Conservation (phyloP, 2,797 vertebrate genomes). For the Gymnodraco acuticeps region DNA sequence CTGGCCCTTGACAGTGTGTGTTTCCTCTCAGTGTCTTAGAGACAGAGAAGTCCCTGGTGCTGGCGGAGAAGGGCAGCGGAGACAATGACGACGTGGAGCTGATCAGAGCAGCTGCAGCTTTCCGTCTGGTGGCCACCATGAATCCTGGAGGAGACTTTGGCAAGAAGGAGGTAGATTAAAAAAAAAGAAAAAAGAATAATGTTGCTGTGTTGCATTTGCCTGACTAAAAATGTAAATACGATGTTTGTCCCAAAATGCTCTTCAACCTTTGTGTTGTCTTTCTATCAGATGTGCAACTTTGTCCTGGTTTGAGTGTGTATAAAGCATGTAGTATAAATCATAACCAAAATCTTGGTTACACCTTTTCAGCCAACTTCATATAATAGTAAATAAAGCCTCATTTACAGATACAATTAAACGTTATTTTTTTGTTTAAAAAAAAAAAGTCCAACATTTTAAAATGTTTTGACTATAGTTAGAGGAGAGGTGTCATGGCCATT, state of each 20-base stretch:
- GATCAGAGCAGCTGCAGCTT: constrained; percentile 88
- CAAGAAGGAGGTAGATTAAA: constrained; percentile 97
- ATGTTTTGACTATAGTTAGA: no score
- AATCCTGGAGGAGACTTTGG: constrained; percentile 99
- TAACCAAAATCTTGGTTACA: no score
- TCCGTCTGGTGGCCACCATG: constrained; percentile 96
- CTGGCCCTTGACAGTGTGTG: neutral
- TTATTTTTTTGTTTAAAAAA: no score
- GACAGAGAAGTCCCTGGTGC: constrained; percentile 91
- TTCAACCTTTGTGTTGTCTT: neutral
- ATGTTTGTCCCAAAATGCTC: neutral
- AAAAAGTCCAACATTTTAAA: no score
- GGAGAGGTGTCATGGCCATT: no score
- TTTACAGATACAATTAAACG: no score
- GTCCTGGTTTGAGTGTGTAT: no score
- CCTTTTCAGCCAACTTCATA: no score
- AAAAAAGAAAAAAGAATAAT: neutral
- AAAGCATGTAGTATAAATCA: no score
- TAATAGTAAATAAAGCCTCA: no score
- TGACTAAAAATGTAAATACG: neutral
- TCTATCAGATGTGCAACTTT: no score
- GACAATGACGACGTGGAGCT: constrained; percentile 91
- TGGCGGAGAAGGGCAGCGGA: constrained; percentile 95
- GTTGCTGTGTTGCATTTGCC: neutral
- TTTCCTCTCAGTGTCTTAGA: constrained; percentile 90